Evolutionary conservation across 2,113 vertebrate genomes (phyloP).

Genomic region (Cochlearius cochlearius): DNA sequence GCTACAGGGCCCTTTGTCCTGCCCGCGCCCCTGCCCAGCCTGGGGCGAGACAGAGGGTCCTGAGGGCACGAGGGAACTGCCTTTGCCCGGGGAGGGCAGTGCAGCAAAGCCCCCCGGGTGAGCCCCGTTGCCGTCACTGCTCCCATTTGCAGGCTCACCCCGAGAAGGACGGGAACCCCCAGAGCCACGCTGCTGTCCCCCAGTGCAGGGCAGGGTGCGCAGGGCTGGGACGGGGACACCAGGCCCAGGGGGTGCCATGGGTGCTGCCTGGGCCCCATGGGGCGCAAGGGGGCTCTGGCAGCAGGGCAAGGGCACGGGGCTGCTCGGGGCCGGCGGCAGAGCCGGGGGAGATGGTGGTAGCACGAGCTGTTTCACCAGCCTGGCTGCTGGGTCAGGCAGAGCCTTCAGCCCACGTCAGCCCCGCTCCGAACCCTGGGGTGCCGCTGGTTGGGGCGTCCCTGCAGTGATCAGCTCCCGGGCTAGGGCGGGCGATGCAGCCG

Average conservation of each 20-base stretch:
- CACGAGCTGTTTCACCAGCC: neutral
- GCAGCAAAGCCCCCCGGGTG: neutral
- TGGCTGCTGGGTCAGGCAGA: neutral
- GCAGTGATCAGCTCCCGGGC: fast-evolving
- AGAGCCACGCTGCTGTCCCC: neutral
- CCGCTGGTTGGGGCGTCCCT: neutral
- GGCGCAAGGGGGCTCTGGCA: fast-evolving
- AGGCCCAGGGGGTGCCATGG: neutral
- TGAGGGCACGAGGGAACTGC: fast-evolving
- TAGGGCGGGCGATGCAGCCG: fast-evolving
- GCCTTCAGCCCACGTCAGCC: fast-evolving
- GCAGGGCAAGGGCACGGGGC: neutral
- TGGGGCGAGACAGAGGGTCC: neutral
- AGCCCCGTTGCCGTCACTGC: neutral
- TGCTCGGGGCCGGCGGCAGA: neutral
- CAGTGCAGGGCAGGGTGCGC: fast-evolving
- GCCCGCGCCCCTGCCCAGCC: neutral
- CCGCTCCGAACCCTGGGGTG: neutral
- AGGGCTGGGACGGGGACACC: neutral
- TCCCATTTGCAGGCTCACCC: neutral
- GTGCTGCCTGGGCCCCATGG: neutral
- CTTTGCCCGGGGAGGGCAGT: fast-evolving
- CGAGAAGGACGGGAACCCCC: neutral
- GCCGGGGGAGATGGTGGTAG: neutral
- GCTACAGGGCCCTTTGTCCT: neutral